These are phyloP conservation scores for Drosophila austrosaltans DNA, from an alignment of 2,888 invertebrate genomes.

Conservation along the genomic window DNA sequence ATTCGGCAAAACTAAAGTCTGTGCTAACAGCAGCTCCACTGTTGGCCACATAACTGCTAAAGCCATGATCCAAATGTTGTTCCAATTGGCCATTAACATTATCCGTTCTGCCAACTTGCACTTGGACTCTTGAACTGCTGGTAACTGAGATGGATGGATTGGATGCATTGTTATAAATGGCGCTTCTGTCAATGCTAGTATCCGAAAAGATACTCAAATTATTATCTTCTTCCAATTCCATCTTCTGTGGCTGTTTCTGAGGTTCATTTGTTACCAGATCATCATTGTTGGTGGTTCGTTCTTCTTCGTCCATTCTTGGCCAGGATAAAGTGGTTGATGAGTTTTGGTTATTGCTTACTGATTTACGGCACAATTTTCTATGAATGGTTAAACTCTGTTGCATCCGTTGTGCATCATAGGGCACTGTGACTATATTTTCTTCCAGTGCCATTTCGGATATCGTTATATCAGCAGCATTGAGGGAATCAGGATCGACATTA, in stretches of 20 bases:
- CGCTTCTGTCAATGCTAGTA: constrained; percentile 29
- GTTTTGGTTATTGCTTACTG: constrained; percentile 14
- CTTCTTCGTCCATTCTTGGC: not conserved
- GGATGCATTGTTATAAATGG: constrained; percentile 25
- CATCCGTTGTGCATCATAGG: constrained; percentile 4
- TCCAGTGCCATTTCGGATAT: constrained; percentile 32
- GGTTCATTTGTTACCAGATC: constrained; percentile 17
- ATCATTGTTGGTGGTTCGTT: constrained; percentile 12
- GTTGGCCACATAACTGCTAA: constrained; percentile 38
- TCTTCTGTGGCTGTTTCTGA: not conserved
- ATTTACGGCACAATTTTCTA: constrained; percentile 57
- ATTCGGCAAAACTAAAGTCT: constrained; percentile 81
- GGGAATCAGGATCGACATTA: not conserved
- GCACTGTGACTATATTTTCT: not conserved
- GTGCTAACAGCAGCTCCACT: constrained; percentile 19
- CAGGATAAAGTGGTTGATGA: constrained; percentile 14
- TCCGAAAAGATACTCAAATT: constrained; percentile 20
- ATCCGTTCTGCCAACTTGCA: constrained; percentile 14
- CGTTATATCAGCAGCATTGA: not conserved
- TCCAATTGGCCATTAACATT: constrained; percentile 18
- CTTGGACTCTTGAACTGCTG: constrained; percentile 17
- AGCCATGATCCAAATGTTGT: constrained; percentile 52
- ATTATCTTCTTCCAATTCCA: constrained; percentile 22
- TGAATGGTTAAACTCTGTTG: constrained; percentile 23
- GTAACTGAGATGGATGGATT: not conserved